These are phyloP conservation scores for Leptocoma aspasia DNA, from an alignment of 2,113 vertebrate genomes.

Conservation along the genomic window DNA sequence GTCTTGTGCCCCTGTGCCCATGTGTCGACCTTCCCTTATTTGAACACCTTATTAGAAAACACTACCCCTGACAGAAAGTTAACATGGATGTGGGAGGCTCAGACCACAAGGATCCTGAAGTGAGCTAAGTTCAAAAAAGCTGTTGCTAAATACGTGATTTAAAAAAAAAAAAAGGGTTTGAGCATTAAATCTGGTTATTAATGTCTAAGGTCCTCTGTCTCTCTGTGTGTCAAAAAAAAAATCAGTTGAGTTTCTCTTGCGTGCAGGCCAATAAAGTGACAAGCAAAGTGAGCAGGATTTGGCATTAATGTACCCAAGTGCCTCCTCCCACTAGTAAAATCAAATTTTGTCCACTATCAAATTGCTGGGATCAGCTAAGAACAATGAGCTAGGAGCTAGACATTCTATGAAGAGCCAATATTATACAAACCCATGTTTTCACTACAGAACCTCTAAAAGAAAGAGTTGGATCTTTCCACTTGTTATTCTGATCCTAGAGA, in stretches of 20 bases:
- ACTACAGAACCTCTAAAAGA: background rate
- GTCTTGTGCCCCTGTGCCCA: background rate
- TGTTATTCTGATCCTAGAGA: background rate
- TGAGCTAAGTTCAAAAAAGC: background rate
- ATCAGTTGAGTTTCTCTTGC: background rate
- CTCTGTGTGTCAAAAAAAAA: background rate
- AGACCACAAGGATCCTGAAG: background rate
- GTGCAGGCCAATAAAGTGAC: background rate
- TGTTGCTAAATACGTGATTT: background rate
- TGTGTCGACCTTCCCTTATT: background rate
- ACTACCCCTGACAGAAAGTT: background rate
- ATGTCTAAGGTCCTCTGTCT: background rate
- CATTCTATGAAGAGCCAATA: background rate
- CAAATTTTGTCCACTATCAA: background rate
- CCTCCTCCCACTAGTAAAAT: background rate
- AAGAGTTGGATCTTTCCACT: background rate
- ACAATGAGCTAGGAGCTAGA: background rate
- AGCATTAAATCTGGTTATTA: background rate
- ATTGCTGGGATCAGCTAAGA: background rate
- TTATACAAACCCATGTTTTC: background rate
- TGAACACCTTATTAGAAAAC: background rate
- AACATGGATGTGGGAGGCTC: background rate
- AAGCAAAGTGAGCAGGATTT: background rate
- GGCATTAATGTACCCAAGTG: accelerated
- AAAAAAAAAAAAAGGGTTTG: background rate